Evolutionary conservation across 2,113 vertebrate species (phyloP).

Genomic region (Poecile atricapillus): DNA sequence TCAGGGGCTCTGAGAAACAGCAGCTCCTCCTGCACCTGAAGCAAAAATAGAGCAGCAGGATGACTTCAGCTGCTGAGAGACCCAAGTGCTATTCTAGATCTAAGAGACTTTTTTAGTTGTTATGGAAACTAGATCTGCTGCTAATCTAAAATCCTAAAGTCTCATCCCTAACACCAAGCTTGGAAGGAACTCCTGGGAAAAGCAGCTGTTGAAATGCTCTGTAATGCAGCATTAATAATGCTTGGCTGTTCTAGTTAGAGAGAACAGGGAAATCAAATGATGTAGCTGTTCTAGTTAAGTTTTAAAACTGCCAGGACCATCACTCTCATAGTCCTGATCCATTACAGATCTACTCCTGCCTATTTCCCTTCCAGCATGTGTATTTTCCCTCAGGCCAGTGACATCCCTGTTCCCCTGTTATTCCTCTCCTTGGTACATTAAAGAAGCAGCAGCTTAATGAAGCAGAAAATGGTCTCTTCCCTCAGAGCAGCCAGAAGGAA

Average conservation of each 20-base stretch:
- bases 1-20: not conserved
- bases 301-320: not conserved
- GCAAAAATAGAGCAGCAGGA: not conserved
- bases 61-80: not conserved
- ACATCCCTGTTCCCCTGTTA: not conserved
- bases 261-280: not conserved
- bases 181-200: not conserved
- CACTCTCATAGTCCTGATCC: not conserved
- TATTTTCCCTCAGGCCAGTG: not conserved
- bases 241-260: not conserved
- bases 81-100: not conserved
- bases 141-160: not conserved
- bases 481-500: not conserved
- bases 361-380: not conserved
- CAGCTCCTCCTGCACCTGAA: constrained; percentile 6
- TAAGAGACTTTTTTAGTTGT: constrained; percentile 12
- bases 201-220: not conserved
- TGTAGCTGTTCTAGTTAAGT: not conserved
- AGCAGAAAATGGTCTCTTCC: not conserved
- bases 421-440: not conserved
- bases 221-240: not conserved
- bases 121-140: constrained; percentile 49
- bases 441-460: not conserved
- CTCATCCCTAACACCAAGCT: not conserved
- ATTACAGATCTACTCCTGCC: not conserved